Base-by-base conservation (phyloP, 2,888 invertebrate genomes). In the Dioctria rufipes region DNA sequence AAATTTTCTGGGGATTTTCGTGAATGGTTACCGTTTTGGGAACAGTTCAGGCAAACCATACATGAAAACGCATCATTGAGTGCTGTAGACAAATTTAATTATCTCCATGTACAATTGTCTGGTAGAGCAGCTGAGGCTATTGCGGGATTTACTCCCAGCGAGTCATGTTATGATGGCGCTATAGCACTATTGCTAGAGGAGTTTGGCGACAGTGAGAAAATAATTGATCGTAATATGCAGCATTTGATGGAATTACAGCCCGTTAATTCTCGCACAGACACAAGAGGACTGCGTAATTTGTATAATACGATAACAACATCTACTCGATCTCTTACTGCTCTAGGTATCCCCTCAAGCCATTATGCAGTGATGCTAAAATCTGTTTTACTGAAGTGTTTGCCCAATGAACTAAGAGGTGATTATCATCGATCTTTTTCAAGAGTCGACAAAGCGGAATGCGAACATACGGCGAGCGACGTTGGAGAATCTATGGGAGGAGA, bases 11-110 rank as follows among this genome's bases (percentile, higher is more conserved):
- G 40, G 40, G 25, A 11, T 66, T 4, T 9, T 43, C n/a, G 3
- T 66, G 43, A 40, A 43, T 66, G 43, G 66, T 42, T 66, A 6
- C 66, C 66, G 5, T 66, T 66, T 43, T 66, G 63, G 63, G 63
- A 9, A 11, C 25, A 5, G 8, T 11, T n/a, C 42, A 66, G 40
- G 40, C 42, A 43, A 40, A 43, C 5, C 42, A 66, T 66, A n/a
- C n/a, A n/a, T n/a, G n/a, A n/a, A n/a, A n/a, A n/a, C n/a, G n/a
- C n/a, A n/a, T n/a, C n/a, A n/a, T 13, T 66, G 4, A 66, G 40
- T 42, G 66, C 42, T 42, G 66, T 42, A 4, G 43, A 42, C 40
- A 66, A 42, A 43, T 66, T 66, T 66, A 66, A 66, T 42, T 66
- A 66, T 25, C n/a, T 66, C 3, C 46, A 46, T 5, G 46, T 8